Percentiles rank a stretch among this genome's conserved stretches.
These are phyloP conservation scores for Theropithecus gelada DNA, from an alignment of 2,113 vertebrate genomes.

Conservation along the genomic window DNA sequence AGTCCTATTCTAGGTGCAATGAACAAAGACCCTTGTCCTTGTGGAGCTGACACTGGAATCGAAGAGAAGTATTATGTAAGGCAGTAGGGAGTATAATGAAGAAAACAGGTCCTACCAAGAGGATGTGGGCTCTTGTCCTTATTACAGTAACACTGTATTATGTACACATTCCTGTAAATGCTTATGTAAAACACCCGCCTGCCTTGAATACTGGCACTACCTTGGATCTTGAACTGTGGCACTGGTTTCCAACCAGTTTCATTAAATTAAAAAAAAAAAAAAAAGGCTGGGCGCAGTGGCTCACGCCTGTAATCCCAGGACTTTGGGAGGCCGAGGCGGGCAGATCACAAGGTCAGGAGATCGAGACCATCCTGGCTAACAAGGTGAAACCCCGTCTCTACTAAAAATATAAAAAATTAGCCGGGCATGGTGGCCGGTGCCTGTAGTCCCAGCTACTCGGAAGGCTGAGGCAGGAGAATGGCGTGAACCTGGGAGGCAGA, in stretches of 20 bases:
- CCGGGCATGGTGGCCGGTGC: fast-evolving
- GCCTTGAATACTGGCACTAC: background rate
- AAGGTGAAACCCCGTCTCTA: too few relatives aligned
- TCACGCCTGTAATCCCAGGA: background rate
- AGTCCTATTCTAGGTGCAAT: background rate
- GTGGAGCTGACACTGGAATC: background rate
- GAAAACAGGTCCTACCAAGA: background rate
- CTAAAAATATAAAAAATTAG: too few relatives aligned
- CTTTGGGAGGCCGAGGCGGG: background rate
- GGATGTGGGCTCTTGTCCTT: background rate
- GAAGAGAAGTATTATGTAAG: background rate
- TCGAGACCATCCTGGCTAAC: too few relatives aligned
- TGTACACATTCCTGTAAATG: too few relatives aligned
- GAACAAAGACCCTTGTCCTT: background rate
- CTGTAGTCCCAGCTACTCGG: too few relatives aligned
- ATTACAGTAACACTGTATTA: background rate
- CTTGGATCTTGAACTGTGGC: background rate
- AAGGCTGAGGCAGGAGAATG: too few relatives aligned
- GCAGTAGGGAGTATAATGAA: background rate
- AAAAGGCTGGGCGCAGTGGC: too few relatives aligned
- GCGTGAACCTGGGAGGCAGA: too few relatives aligned
- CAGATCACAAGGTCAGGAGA: background rate
- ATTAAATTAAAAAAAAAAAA: background rate
- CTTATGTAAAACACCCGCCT: background rate
- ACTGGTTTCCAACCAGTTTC: background rate